These are phyloP conservation scores for Drosophila ercepeae DNA, from an alignment of 1,140 invertebrate species.

Conservation along the genomic window DNA sequence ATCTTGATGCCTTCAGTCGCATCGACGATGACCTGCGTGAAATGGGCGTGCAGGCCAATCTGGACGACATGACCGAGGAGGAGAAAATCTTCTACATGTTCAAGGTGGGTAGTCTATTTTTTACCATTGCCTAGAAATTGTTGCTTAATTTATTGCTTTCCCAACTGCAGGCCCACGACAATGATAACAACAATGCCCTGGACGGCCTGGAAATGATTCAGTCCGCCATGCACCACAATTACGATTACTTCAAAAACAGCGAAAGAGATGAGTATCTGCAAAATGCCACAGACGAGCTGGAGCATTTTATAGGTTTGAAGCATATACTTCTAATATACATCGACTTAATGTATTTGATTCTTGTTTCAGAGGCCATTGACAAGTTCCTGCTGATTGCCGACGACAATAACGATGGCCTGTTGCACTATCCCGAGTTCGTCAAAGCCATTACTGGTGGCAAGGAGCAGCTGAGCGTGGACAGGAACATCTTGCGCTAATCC, in stretches of 20 bases:
- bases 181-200: conserved; percentile 90
- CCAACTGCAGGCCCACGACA: conserved; percentile 84
- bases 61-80: conserved; percentile 87
- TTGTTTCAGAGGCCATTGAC: conserved; percentile 89
- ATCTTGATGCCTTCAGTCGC: conserved; percentile 40
- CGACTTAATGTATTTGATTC: background rate
- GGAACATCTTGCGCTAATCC: conserved; percentile 56
- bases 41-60: conserved; percentile 68
- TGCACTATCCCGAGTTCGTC: conserved; percentile 91
- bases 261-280: conserved; percentile 68
- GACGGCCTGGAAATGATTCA: conserved; percentile 91
- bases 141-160: background rate
- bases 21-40: conserved; percentile 77
- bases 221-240: conserved; percentile 85
- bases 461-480: conserved; percentile 56
- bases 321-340: background rate
- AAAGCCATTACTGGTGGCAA: conserved; percentile 74
- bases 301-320: conserved; percentile 75
- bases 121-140: too few relatives aligned
- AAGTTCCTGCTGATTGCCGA: conserved; percentile 91
- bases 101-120: conserved; percentile 84
- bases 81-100: conserved; percentile 87
- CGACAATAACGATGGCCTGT: conserved; percentile 90
- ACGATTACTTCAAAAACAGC: conserved; percentile 69
- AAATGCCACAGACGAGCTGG: conserved; percentile 73